Evolutionary conservation across 2,797 vertebrate species (phyloP), one percentile per base, ranked within the genome.

Genomic region (Rhinella marina): DNA sequence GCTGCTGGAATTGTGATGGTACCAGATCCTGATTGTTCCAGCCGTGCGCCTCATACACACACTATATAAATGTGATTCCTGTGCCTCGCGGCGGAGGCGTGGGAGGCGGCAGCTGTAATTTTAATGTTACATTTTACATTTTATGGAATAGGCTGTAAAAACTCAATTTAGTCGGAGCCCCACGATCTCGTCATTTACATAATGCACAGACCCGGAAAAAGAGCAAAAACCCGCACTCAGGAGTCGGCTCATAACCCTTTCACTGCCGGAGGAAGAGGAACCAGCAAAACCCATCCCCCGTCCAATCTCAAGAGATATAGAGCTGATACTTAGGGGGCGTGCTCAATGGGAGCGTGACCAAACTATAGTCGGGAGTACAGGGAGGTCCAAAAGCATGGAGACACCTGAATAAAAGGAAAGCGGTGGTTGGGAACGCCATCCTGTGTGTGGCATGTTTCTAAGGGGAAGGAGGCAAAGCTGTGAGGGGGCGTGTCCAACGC

Each of bases 51-150:
- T n/a, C 25, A 81, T 81, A 81, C 48, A 81, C 32, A 64, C 59
- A 41, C 64, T 48, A 62, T 13, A 59, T 61, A 21, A 32, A 80
- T n/a, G 64, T 23, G n/a, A 7, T 5, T 7, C 19, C 21, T 2
- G 41, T 13, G 25, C 21, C 21, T 25, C 21, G 13, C 14, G 80
- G 59, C 80, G 3, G 19, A 64, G 61, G 48, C 41, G 62, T 50
- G n/a, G 21, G 23, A 66, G 32, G 62, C 61, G 21, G 72, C 72
- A n/a, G 56, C 29, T 48, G 68, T 75, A 56, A 54, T 41, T 75
- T 75, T 84, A 84, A 84, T 84, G 82, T 75, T 59, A 73, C 56
- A 17, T 84, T 84, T 84, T 84, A 84, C 66, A 72, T 75, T 84
- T 84, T 75, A 84, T 59, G 59, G 68, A 75, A 73, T 70, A 59